phyloP scores from a whole-genome alignment of 2,888 invertebrate genomes.

The Andrena flavipes region DNA sequence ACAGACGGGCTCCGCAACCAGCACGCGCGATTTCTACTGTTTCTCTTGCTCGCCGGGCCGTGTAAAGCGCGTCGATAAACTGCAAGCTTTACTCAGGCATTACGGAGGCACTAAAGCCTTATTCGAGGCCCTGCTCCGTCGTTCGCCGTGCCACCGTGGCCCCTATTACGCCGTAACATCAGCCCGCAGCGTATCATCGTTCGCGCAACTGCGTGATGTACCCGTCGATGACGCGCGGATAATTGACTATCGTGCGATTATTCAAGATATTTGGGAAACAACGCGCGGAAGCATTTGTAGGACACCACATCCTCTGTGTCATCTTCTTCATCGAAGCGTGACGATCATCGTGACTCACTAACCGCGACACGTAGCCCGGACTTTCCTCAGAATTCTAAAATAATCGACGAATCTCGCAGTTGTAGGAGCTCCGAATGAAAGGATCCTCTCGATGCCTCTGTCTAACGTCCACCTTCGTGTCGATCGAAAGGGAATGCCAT shows the following conservation, averaged over 20 bases:
- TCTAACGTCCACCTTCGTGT: neutral
- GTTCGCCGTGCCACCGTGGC: constrained; percentile 40
- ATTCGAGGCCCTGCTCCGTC: constrained; percentile 60
- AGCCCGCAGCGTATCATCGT: constrained; percentile 43
- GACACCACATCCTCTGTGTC: neutral
- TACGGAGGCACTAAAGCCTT: constrained; percentile 72
- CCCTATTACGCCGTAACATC: constrained; percentile 72
- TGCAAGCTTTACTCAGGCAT: constrained; percentile 70
- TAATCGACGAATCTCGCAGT: neutral
- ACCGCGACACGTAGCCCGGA: neutral
- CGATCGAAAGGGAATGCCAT: constrained; percentile 1
- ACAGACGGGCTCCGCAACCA: neutral
- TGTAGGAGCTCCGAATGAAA: neutral
- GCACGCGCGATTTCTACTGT: constrained; percentile 44
- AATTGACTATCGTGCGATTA: too few species aligned
- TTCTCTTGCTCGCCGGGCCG: constrained; percentile 47
- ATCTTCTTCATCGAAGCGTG: constrained; percentile 1
- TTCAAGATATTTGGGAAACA: neutral
- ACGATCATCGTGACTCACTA: constrained; percentile 5
- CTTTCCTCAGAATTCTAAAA: neutral
- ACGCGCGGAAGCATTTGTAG: neutral
- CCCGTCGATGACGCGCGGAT: constrained; percentile 38
- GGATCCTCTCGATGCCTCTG: neutral
- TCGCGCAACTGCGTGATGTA: constrained; percentile 38
- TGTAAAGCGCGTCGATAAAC: constrained; percentile 74